Base-by-base conservation (phyloP, 2,797 vertebrate genomes). In the Kryptolebias ocellatus region DNA sequence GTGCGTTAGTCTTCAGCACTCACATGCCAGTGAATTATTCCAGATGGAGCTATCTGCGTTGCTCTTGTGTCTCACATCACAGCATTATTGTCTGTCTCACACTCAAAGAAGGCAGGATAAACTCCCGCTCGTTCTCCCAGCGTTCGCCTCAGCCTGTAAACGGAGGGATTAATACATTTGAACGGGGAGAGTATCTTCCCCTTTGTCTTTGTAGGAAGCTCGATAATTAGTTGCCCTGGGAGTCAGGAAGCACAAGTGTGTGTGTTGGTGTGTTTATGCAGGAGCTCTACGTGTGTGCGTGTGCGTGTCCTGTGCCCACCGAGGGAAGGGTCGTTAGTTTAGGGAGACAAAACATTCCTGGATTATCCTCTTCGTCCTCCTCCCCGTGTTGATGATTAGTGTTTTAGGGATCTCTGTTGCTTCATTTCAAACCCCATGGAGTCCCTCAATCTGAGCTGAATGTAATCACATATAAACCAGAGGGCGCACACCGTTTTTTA, bases 201-300 rank as follows among this genome's bases (percentile, higher is more conserved):
- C 20, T 72, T 88, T 87, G 85, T 84, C 74, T 71, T 64, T 49
- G 60, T 83, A 70, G 72, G 84, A 74, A 49, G 50, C 79, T 86
- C 70, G 34, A 83, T 85, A 87, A 90, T 89, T 79, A 87, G 70
- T 81, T 83, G 81, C 82, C 72, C 67, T 54, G 72, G 86, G 83
- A 86, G 74, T 55, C 74, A 74, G 75, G 78, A 89, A 80, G 76
- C 63, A 75, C 54, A 60, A 80, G 15, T 28, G 20, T 56, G 60
- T 68, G 53, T 57, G 63, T 57, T 17, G 34, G 53, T 70, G 28
- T 57, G 53, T 68, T 67, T 78, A 29, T 76, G 76, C 51, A 52
- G 49, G 61, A 55, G 64, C 3, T 67, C 55, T 24, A 24, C 20
- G 20, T 24, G 20, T 24, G 20, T 69, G 20, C 29, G 70, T 52